phyloP scores from a whole-genome alignment of 2,888 invertebrate species.

The Ophion costatus region DNA sequence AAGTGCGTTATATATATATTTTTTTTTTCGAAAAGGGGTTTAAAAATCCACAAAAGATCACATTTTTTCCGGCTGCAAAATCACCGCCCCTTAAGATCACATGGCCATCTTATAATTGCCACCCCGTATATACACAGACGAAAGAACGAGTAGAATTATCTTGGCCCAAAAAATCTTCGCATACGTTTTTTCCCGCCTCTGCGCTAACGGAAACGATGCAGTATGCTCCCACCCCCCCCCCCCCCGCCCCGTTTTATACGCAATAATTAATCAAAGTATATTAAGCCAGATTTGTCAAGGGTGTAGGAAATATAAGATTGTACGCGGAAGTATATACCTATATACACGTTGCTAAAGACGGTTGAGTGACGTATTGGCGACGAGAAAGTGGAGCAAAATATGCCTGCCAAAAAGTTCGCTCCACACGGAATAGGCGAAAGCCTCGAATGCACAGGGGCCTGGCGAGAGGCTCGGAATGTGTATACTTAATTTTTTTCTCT shows the following conservation, averaged over 20 bases:
- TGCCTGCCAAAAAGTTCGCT: slow-evolving; percentile 45
- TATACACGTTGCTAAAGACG: slow-evolving; percentile 23
- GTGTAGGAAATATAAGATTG: slow-evolving; percentile 1
- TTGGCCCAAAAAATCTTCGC: slow-evolving; percentile 37
- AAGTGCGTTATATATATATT: no score
- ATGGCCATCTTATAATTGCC: no score
- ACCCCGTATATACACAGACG: slow-evolving; percentile 11
- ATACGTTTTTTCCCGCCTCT: slow-evolving; percentile 7
- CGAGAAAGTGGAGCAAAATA: slow-evolving; percentile 46
- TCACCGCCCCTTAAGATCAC: no score
- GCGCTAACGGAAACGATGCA: slow-evolving; percentile 7
- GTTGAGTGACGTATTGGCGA: slow-evolving; percentile 50
- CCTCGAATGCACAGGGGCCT: neutral
- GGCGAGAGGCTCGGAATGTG: neutral
- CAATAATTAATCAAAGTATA: slow-evolving; percentile 30
- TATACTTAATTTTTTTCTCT: neutral
- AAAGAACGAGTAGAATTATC: slow-evolving; percentile 31
- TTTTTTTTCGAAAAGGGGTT: no score
- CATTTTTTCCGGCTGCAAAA: no score
- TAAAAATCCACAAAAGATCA: no score
- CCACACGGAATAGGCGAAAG: neutral
- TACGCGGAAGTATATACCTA: slow-evolving; percentile 21
- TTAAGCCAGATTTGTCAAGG: slow-evolving; percentile 27
- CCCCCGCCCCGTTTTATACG: no score
- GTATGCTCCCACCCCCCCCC: no score